These are phyloP conservation scores for Psammodynastes pulverulentus DNA, from an alignment of 2,113 vertebrate species.

Conservation along the genomic window DNA sequence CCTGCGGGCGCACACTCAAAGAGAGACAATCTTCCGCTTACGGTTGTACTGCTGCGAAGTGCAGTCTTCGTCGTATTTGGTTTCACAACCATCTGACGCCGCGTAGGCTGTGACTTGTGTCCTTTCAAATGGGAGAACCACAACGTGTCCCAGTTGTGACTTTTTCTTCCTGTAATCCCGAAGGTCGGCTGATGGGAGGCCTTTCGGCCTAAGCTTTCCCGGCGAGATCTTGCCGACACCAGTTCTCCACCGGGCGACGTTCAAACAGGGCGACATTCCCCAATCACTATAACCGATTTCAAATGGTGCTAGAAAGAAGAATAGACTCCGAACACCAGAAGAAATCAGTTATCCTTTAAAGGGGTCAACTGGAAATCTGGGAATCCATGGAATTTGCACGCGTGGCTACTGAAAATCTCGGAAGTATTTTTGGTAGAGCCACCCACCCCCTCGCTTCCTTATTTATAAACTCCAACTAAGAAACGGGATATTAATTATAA, in stretches of 20 bases:
- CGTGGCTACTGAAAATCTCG: neutral
- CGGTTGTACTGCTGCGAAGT: neutral
- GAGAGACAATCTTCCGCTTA: neutral
- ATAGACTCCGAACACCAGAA: slow-evolving; percentile 94
- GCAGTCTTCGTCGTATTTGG: neutral
- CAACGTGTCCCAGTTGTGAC: neutral
- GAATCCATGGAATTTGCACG: neutral
- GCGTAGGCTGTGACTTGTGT: neutral
- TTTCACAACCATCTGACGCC: neutral
- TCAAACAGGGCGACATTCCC: slow-evolving; percentile 72
- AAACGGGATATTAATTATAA: neutral
- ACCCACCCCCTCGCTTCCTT: accelerated
- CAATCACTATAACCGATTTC: slow-evolving; percentile 99
- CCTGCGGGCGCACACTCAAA: neutral
- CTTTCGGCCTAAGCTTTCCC: neutral
- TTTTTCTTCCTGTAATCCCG: neutral
- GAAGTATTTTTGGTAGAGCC: neutral
- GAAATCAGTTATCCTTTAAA: slow-evolving; percentile 98
- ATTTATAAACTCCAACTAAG: neutral
- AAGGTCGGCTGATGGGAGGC: neutral
- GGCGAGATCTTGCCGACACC: neutral
- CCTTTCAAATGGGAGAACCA: neutral
- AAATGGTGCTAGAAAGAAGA: slow-evolving; percentile 99
- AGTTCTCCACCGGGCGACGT: neutral
- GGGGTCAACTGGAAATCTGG: slow-evolving; percentile 67